These are phyloP conservation scores for Limnephilus auricula DNA, from an alignment of 2,888 invertebrate genomes.

Conservation along the genomic window DNA sequence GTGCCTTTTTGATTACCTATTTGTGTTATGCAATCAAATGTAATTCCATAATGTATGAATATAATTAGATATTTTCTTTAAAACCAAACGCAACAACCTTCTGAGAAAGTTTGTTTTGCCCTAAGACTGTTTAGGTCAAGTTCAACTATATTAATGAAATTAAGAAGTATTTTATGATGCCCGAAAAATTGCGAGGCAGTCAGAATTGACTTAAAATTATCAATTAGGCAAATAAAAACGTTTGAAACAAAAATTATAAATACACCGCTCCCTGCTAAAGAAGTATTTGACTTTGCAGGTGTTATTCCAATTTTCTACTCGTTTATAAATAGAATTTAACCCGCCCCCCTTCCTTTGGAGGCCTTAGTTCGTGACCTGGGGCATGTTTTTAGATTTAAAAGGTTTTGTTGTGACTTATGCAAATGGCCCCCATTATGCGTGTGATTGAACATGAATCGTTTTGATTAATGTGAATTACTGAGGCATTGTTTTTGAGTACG, in stretches of 20 bases:
- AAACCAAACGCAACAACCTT: too few species aligned
- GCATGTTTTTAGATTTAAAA: constrained; percentile 12
- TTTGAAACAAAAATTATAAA: too few species aligned
- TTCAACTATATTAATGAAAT: neutral
- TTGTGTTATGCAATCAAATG: too few species aligned
- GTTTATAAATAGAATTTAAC: neutral
- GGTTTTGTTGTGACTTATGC: constrained; percentile 6
- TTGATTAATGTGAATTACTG: constrained; percentile 16
- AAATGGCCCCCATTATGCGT: constrained; percentile 24
- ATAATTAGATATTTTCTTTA: too few species aligned
- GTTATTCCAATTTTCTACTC: neutral
- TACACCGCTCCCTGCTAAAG: neutral
- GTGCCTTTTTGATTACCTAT: too few species aligned
- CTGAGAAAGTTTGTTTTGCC: neutral
- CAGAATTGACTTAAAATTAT: too few species aligned
- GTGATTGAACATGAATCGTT: constrained; percentile 38
- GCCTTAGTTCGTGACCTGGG: constrained; percentile 24
- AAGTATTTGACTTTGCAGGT: neutral
- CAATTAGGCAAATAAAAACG: too few species aligned
- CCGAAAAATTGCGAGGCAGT: too few species aligned
- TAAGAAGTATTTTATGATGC: too few species aligned
- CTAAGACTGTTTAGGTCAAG: neutral
- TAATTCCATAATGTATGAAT: too few species aligned
- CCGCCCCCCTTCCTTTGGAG: neutral
- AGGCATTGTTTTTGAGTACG: neutral